Base-by-base conservation (phyloP, 2,797 vertebrate genomes). In the Characodon lateralis region DNA sequence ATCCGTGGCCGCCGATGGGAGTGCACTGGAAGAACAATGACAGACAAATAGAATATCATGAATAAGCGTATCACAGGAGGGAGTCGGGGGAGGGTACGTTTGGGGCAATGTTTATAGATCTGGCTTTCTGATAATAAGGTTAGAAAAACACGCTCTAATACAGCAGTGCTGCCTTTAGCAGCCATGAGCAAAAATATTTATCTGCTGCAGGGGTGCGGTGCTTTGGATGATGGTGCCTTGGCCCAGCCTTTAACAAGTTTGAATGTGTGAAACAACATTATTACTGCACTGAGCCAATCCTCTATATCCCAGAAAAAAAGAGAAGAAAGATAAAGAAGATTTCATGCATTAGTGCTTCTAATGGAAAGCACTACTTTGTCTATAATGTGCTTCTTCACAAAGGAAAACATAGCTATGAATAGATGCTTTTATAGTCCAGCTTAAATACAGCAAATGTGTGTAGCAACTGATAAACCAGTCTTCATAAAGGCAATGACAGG, bases 1-100 rank as follows among this genome's bases (percentile, higher is more conserved):
- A 99, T 91, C 98, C 98, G 48, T 97, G 96, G 84, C 98, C 98
- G 78, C 93, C 94, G 88, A 98, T 97, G 48, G 98, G 97, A 88
- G 96, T 95, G 93, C 98, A 99, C 98, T 99, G 93, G 39, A 78
- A 93, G 51, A 35, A 68, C 78, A 74, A 72, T 65, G 5, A 61
- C 28, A 86, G 59, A 87, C 26, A 81, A 5, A 80, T 2, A 6
- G 39, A 20, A 41, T 39, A 68, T 43, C 41, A 46, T 3, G 13
- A 61, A 71, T 18, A 53, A 56, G 26, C 70, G 24, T 10, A 73
- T 69, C n/a, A 71, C 70, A 83, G 72, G 59, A 35, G 35, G n/a
- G 24, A 43, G 65, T 39, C 12, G 22, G 65, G 22, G 46, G 39
- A 68, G 41, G 41, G 65, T 46, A 16, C 13, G 53, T n/a, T 8